phyloP scores from a whole-genome alignment of 1,140 invertebrate species.

The Maniola jurtina region DNA sequence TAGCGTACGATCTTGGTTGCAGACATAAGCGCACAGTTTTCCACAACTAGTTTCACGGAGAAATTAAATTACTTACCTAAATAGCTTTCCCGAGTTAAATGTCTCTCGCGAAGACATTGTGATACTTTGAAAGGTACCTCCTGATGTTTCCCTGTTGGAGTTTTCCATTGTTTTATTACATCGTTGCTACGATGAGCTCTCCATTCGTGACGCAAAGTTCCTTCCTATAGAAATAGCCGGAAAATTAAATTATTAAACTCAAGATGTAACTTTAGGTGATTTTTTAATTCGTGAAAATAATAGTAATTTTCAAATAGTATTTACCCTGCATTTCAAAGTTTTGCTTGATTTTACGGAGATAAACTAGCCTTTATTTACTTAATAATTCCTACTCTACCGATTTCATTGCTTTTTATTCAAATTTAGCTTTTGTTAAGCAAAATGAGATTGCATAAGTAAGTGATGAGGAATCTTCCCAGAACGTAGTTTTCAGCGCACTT shows the following conservation, averaged over 20 bases:
- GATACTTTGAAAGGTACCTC: constrained; percentile 49
- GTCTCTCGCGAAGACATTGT: constrained; percentile 49
- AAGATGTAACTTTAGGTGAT: not conserved
- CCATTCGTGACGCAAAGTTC: constrained; percentile 8
- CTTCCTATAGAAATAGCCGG: constrained; percentile 1
- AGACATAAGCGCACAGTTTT: constrained; percentile 50
- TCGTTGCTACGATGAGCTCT: constrained; percentile 7
- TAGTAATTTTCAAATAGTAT: too few relatives aligned
- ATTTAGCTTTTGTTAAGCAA: too few relatives aligned
- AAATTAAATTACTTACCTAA: constrained; percentile 66
- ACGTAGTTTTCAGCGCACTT: not conserved
- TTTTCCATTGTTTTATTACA: constrained; percentile 44
- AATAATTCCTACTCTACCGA: too few relatives aligned
- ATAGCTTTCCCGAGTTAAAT: constrained; percentile 63
- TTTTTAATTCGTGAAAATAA: not conserved
- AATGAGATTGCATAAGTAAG: too few relatives aligned
- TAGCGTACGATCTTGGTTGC: constrained; percentile 49
- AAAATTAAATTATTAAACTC: not conserved
- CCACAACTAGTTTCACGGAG: constrained; percentile 45
- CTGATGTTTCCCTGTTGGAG: constrained; percentile 39
- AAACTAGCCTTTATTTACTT: too few relatives aligned
- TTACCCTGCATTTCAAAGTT: too few relatives aligned
- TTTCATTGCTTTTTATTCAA: too few relatives aligned
- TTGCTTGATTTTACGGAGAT: too few relatives aligned
- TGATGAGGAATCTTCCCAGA: not conserved